Conservation (phyloP, 2,113 vertebrate species). For the Scatophagus argus region DNA sequence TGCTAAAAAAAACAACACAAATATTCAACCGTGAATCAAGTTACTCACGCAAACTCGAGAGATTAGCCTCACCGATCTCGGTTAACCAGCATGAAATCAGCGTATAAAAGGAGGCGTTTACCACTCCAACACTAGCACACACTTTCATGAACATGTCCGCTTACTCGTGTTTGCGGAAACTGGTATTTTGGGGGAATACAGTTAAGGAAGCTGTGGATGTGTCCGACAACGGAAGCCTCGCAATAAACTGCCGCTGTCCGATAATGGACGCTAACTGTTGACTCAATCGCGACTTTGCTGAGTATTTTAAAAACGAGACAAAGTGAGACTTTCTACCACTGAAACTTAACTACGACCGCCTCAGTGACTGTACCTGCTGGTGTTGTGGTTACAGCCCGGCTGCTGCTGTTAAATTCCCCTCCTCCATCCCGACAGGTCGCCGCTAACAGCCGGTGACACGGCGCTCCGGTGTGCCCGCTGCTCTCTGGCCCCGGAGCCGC, state of each 20-base stretch:
- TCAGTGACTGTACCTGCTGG: constrained; percentile 1
- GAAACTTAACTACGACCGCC: fast-evolving
- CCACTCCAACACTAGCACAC: neutral
- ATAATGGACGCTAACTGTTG: constrained; percentile 10
- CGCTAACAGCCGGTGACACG: constrained; percentile 33
- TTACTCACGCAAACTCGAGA: neutral
- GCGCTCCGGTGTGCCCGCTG: constrained; percentile 34
- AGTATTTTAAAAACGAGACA: neutral
- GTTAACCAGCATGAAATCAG: neutral
- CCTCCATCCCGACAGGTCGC: neutral
- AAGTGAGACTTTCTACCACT: neutral
- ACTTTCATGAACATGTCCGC: neutral
- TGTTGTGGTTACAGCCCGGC: neutral
- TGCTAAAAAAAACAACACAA: neutral
- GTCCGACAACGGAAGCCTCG: constrained; percentile 26
- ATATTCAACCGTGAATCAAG: neutral
- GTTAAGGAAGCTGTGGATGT: too few relatives aligned
- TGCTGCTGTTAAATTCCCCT: neutral
- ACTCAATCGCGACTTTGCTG: neutral
- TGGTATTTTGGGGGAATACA: fast-evolving
- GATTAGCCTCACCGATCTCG: neutral
- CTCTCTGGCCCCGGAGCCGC: constrained; percentile 23
- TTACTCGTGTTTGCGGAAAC: neutral
- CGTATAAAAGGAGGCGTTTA: neutral
- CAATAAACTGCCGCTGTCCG: neutral